Base-by-base conservation (phyloP, 2,888 invertebrate species). In the Tetragonula carbonaria region DNA sequence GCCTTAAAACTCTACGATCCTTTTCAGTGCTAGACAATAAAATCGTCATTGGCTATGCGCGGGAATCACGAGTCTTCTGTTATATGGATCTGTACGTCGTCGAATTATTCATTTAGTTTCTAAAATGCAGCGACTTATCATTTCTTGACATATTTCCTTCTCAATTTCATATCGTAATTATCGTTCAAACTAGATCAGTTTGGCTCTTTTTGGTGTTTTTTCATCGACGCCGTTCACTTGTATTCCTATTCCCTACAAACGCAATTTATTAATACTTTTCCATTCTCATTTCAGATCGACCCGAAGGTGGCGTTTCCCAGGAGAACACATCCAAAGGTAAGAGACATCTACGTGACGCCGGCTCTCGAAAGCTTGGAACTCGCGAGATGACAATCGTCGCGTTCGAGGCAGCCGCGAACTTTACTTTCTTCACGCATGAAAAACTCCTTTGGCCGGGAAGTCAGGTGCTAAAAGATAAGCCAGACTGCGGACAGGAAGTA, bases 281-380 rank as follows among this genome's bases (percentile, higher is more conserved):
- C 93, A 95, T 95, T 95, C 38, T 92, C 94, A 95, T 97, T 96
- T 88, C 97, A 99, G 99, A 99, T 99, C 96, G 99, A 99, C 96
- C 99, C 99, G 93, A 99, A 99, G 97, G 99, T 99, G 96, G 99
- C 99, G 95, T 99, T 99, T 96, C 99, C 99, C 93, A 97, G 99
- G 96, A 97, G 98, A 97, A 98, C 98, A 96, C 99, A 99, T 96
- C 98, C 99, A 95, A 99, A 99, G 98, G 99, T 99, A 96, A 97
- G 97, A 45, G 28, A 79, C 21, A 23, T 4, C 38, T 4, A 50
- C 28, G 3, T 21, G 11, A 6, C 21, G 21, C 16, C n/a, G 5
- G 45, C 38, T 38, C 38, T 38, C 5, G 14, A 5, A 28, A 33
- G 14, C 16, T 8, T 21, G 4, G 21, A 75, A 55, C 45, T 3